Percentiles rank a stretch among this genome's conserved stretches.
Conservation (phyloP, 2,797 vertebrate genomes). For the Ctenopoma multispine region DNA sequence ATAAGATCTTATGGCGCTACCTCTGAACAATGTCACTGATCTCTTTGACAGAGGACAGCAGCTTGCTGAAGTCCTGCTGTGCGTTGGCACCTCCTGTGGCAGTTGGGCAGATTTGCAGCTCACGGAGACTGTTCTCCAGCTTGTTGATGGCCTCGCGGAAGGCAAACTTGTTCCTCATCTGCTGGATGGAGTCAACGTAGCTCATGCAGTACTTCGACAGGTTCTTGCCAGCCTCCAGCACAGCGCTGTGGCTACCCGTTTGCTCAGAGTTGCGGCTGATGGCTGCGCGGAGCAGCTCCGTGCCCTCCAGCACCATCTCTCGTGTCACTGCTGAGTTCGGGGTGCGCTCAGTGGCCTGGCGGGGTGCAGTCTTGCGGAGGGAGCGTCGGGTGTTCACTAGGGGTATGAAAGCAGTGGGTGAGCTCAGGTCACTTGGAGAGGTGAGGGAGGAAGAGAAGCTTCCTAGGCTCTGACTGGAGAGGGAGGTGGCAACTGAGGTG, state of each 20-base stretch:
- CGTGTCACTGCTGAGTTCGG: slow-evolving; percentile 92
- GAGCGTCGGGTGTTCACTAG: slow-evolving; percentile 93
- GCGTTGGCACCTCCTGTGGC: slow-evolving; percentile 88
- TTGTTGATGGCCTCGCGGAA: slow-evolving; percentile 99
- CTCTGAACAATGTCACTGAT: slow-evolving; percentile 98
- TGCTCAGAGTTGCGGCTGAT: slow-evolving; percentile 95
- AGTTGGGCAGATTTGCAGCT: slow-evolving; percentile 96
- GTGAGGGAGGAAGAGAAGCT: slow-evolving; percentile 65
- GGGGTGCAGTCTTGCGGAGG: slow-evolving; percentile 90
- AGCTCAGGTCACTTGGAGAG: slow-evolving; percentile 63
- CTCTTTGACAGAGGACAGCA: slow-evolving; percentile 96
- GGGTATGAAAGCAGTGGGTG: slow-evolving; percentile 91
- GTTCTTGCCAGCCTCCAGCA: slow-evolving; percentile 97
- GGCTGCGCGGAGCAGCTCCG: slow-evolving; percentile 89
- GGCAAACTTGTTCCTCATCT: slow-evolving; percentile 99
- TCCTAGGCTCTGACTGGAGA: slow-evolving; percentile 72
- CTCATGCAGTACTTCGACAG: slow-evolving; percentile 94
- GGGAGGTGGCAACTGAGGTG: slow-evolving; percentile 63
- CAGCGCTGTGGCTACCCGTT: slow-evolving; percentile 94
- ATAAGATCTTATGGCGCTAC: slow-evolving; percentile 84
- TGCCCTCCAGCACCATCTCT: slow-evolving; percentile 91
- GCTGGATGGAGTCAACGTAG: slow-evolving; percentile 98
- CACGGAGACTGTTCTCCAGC: slow-evolving; percentile 93
- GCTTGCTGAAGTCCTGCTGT: slow-evolving; percentile 96
- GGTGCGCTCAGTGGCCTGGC: slow-evolving; percentile 90